phyloP scores from a whole-genome alignment of 2,797 vertebrate genomes.

The Gambusia yucatana region DNA sequence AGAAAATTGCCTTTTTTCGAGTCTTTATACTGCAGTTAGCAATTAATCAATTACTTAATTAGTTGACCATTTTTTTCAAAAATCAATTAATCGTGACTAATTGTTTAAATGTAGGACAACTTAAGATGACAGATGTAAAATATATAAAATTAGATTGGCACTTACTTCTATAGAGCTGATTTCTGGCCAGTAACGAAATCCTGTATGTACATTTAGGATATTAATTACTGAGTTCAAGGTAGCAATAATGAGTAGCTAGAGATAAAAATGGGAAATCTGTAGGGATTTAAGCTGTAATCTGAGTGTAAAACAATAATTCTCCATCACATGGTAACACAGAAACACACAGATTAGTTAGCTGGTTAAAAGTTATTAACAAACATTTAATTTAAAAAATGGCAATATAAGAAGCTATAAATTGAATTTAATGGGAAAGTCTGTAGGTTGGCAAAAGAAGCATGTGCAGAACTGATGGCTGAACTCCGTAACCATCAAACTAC shows the following conservation, averaged over 20 bases:
- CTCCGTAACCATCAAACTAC: conserved; percentile 2
- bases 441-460: not conserved
- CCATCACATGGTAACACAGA: not conserved
- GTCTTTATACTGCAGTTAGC: too few relatives aligned
- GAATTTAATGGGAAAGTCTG: not conserved
- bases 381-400: not conserved
- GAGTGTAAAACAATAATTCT: not conserved
- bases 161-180: too few relatives aligned
- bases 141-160: too few relatives aligned
- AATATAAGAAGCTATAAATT: not conserved
- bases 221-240: not conserved
- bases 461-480: not conserved
- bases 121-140: too few relatives aligned
- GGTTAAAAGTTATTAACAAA: not conserved
- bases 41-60: too few relatives aligned
- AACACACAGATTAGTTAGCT: not conserved
- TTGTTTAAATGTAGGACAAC: too few relatives aligned
- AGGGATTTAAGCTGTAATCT: not conserved
- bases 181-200: too few relatives aligned
- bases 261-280: not conserved
- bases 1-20: too few relatives aligned
- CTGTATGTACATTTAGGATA: not conserved
- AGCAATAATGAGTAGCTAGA: not conserved
- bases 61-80: too few relatives aligned
- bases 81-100: too few relatives aligned